phyloP scores from a whole-genome alignment of 2,888 invertebrate genomes.

The Dryobotodes eremita region DNA sequence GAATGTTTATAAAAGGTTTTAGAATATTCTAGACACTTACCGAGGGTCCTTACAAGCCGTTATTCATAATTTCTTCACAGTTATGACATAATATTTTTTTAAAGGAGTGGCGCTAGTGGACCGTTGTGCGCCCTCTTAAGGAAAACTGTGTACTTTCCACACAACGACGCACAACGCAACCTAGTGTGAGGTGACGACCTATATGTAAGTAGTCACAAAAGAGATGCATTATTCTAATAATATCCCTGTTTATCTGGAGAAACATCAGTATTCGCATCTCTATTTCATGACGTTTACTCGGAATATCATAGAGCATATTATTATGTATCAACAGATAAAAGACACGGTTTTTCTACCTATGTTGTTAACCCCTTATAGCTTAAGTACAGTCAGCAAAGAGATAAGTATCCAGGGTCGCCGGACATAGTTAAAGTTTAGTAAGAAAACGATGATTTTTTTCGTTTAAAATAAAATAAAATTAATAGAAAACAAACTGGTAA shows the following conservation, averaged over 20 bases:
- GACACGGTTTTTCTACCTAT: neutral
- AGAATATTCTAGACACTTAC: no score
- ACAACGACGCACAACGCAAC: conserved; percentile 51
- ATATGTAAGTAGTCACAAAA: conserved; percentile 73
- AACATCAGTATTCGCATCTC: conserved; percentile 68
- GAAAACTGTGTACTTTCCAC: conserved; percentile 42
- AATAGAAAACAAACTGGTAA: no score
- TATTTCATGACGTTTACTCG: conserved; percentile 43
- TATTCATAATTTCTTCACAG: no score
- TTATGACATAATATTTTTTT: no score
- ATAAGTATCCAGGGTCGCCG: no score
- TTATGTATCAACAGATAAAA: conserved; percentile 10
- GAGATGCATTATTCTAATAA: conserved; percentile 78
- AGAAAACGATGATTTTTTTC: no score
- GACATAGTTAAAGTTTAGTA: no score
- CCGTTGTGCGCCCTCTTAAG: conserved; percentile 12
- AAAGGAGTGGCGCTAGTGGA: no score
- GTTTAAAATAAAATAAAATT: no score
- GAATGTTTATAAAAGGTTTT: no score
- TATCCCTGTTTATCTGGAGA: conserved; percentile 71
- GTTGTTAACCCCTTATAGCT: neutral
- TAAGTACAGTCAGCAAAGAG: no score
- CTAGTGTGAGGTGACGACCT: conserved; percentile 68
- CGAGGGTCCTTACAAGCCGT: no score
- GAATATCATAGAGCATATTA: neutral